These are phyloP conservation scores for Crocallis elinguaria DNA, from an alignment of 2,888 invertebrate genomes.

Conservation along the genomic window DNA sequence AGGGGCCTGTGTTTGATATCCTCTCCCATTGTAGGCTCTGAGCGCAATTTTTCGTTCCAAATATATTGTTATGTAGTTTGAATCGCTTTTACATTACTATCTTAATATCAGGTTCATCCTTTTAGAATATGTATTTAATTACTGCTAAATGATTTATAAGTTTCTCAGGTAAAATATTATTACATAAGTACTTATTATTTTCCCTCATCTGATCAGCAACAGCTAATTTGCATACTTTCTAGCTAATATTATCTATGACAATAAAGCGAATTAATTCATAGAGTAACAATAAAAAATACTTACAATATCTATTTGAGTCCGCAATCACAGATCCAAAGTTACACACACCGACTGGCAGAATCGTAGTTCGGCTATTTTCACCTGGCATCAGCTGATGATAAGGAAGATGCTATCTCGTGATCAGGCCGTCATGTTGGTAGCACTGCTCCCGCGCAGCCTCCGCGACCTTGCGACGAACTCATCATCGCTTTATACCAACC, in stretches of 20 bases:
- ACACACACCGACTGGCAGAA: slow-evolving; percentile 45
- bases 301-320: slow-evolving; percentile 46
- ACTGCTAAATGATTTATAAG: too few relatives aligned
- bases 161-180: too few relatives aligned
- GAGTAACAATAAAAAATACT: slow-evolving; percentile 39
- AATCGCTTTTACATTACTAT: too few relatives aligned
- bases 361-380: slow-evolving; percentile 56
- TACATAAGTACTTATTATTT: too few relatives aligned
- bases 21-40: neutral
- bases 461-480: slow-evolving; percentile 51
- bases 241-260: neutral
- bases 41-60: too few relatives aligned
- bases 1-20: neutral
- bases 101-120: too few relatives aligned
- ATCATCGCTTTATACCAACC: slow-evolving; percentile 38
- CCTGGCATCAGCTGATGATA: slow-evolving; percentile 78
- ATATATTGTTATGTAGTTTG: too few relatives aligned
- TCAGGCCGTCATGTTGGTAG: slow-evolving; percentile 70
- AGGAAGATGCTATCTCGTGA: slow-evolving; percentile 81
- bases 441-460: slow-evolving; percentile 76
- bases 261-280: neutral
- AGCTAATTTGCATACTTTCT: slow-evolving; percentile 2
- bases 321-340: slow-evolving; percentile 42
- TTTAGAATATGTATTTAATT: too few relatives aligned
- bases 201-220: too few relatives aligned